These are phyloP conservation scores for Tiliacea citrago DNA, from an alignment of 2,888 invertebrate genomes.

Conservation along the genomic window DNA sequence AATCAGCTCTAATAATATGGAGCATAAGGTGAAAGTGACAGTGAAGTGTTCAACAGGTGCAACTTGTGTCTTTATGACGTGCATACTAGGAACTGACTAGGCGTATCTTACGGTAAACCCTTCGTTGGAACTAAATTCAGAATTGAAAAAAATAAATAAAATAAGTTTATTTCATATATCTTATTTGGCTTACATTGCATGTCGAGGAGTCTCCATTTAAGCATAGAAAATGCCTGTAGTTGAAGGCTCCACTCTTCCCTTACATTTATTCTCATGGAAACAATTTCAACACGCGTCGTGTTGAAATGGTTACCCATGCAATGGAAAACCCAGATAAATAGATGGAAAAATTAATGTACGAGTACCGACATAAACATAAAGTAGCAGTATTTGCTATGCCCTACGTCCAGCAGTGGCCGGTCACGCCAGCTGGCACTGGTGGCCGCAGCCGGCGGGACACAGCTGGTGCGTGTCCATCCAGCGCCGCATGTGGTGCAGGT, in stretches of 20 bases:
- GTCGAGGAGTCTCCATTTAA: too few relatives aligned
- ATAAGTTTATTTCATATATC: too few relatives aligned
- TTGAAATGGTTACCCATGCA: too few relatives aligned
- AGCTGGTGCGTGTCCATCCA: slow-evolving; percentile 95
- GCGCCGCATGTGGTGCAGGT: slow-evolving; percentile 95
- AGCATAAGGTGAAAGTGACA: background rate
- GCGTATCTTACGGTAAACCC: background rate
- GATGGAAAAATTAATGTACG: background rate
- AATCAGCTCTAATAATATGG: background rate
- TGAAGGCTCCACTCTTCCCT: too few relatives aligned
- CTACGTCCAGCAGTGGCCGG: background rate
- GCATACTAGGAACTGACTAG: slow-evolving; percentile 59
- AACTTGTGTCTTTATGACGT: background rate
- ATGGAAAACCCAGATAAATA: background rate
- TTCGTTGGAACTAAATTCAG: background rate
- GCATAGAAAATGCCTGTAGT: too few relatives aligned
- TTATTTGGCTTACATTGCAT: too few relatives aligned
- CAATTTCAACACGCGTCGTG: background rate
- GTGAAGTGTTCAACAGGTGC: background rate
- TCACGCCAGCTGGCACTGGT: slow-evolving; percentile 91
- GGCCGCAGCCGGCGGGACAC: slow-evolving; percentile 98
- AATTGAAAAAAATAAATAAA: too few relatives aligned
- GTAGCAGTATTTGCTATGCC: slow-evolving; percentile 78
- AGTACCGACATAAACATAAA: background rate
- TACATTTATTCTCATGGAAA: background rate